Percentiles rank a stretch among this genome's conserved stretches.
Conservation (phyloP, 2,797 vertebrate species). For the Moxostoma hubbsi region DNA sequence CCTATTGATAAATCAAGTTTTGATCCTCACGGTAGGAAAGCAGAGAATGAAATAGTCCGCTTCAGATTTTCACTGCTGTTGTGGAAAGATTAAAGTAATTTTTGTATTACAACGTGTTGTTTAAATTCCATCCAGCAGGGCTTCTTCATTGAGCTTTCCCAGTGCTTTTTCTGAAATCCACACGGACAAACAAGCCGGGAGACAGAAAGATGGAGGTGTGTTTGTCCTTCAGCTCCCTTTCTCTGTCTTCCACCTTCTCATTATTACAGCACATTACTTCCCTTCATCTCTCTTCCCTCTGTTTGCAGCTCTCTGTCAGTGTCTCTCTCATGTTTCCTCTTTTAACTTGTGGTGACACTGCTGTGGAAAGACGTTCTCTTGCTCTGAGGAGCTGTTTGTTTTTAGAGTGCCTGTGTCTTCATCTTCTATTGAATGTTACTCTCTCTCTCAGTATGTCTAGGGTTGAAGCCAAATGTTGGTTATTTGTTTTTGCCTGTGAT, state of each 20-base stretch:
- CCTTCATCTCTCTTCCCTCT: neutral
- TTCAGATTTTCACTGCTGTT: too few relatives aligned
- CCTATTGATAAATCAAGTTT: too few relatives aligned
- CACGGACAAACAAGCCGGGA: neutral
- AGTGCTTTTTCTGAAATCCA: too few relatives aligned
- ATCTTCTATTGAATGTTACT: slow-evolving; percentile 6
- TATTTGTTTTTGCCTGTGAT: slow-evolving; percentile 2
- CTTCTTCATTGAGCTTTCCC: too few relatives aligned
- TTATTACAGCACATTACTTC: slow-evolving; percentile 10
- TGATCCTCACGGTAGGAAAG: too few relatives aligned
- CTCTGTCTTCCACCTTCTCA: slow-evolving; percentile 3
- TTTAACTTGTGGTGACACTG: slow-evolving; percentile 6
- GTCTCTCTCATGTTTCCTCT: slow-evolving; percentile 38
- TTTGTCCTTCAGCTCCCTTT: slow-evolving; percentile 15
- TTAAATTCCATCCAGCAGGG: too few relatives aligned
- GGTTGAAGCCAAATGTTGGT: slow-evolving; percentile 9
- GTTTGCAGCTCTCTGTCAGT: slow-evolving; percentile 7
- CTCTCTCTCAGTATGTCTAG: neutral
- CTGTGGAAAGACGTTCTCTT: slow-evolving; percentile 14
- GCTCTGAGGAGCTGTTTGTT: slow-evolving; percentile 23
- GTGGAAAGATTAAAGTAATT: too few relatives aligned
- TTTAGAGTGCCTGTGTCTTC: slow-evolving; percentile 31
- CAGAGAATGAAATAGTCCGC: too few relatives aligned
- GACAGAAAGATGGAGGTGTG: neutral
- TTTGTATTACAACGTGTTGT: too few relatives aligned